phyloP scores from a whole-genome alignment of 2,797 vertebrate genomes.

The Buceros bicornis region DNA sequence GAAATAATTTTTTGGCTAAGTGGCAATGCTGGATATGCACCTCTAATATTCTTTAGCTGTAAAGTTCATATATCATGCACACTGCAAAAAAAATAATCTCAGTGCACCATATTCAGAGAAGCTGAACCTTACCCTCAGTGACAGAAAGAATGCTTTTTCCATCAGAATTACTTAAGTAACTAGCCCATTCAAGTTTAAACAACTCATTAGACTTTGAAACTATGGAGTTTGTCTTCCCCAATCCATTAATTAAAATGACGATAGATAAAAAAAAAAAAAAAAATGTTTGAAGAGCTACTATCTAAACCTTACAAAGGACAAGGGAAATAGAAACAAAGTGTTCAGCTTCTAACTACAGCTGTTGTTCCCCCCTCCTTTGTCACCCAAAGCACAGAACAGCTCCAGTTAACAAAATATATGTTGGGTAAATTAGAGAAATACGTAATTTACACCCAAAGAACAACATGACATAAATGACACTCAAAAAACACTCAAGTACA shows the following conservation, averaged over 20 bases:
- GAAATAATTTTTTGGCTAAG: not conserved
- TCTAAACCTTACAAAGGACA: not conserved
- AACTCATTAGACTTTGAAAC: not conserved
- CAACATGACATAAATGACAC: not conserved
- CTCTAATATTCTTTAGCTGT: not conserved
- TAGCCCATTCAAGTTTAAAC: not conserved
- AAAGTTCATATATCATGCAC: not conserved
- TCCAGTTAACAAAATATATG: not conserved
- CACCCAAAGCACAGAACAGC: not conserved
- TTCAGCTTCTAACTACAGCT: not conserved
- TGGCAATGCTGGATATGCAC: not conserved
- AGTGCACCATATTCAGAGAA: not conserved
- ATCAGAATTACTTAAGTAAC: not conserved
- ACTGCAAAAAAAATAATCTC: not conserved
- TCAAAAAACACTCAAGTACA: not conserved
- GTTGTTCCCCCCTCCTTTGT: not conserved
- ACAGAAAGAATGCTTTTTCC: conserved; percentile 20
- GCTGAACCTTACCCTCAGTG: not conserved
- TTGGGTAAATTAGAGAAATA: not conserved
- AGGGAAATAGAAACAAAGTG: not conserved
- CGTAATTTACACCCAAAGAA: not conserved
- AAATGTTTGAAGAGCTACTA: not conserved
- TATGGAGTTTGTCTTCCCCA: not conserved
- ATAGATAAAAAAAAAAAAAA: not conserved
- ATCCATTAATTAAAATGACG: not conserved